Conservation (phyloP, 2,797 vertebrate species). For the Coluber constrictor region DNA sequence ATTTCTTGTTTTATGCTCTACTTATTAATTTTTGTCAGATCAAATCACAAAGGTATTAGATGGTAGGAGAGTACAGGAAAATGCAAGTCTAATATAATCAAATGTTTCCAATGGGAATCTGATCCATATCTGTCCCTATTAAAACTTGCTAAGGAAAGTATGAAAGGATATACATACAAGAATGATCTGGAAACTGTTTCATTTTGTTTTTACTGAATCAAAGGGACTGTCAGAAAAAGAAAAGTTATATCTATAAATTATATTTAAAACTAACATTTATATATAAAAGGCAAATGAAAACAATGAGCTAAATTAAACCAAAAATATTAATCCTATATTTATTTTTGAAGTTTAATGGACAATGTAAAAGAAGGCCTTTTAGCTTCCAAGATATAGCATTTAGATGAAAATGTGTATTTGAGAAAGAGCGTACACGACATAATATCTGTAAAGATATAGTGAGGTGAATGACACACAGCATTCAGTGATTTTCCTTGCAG, state of each 20-base stretch:
- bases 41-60: background rate
- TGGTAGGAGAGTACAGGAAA: background rate
- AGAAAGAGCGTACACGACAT: constrained; percentile 6
- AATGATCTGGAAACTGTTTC: constrained; percentile 9
- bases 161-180: constrained; percentile 19
- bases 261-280: background rate
- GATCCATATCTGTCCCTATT: background rate
- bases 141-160: constrained; percentile 4
- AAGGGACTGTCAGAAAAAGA: background rate
- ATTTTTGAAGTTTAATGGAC: constrained; percentile 36
- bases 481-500: constrained; percentile 50
- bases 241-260: background rate
- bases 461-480: constrained; percentile 50
- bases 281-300: background rate
- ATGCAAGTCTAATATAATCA: background rate
- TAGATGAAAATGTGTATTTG: constrained; percentile 40
- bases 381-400: constrained; percentile 32
- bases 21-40: background rate
- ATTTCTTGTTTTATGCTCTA: background rate
- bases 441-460: constrained; percentile 40
- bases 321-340: background rate
- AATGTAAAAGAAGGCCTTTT: constrained; percentile 43
- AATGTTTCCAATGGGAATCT: background rate
- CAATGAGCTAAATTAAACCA: background rate
- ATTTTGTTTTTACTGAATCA: background rate